These are phyloP conservation scores for Pocota personata DNA, from an alignment of 2,888 invertebrate species.

Conservation along the genomic window DNA sequence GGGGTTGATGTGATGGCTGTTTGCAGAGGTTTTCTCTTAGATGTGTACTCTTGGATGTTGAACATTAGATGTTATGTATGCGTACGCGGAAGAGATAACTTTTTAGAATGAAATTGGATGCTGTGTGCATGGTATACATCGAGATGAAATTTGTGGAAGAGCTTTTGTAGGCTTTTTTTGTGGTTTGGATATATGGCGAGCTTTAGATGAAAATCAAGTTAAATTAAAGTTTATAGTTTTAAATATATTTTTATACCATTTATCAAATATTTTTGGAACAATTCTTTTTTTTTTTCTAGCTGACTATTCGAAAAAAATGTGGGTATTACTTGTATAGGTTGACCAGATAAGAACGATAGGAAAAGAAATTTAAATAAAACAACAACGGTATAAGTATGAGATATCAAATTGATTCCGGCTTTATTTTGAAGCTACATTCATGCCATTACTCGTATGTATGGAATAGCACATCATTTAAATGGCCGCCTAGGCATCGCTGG, in stretches of 20 bases:
- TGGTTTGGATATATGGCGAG: slow-evolving; percentile 19
- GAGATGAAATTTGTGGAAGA: not conserved
- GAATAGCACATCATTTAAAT: no score
- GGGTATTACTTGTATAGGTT: no score
- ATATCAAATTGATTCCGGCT: no score
- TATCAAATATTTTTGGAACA: not conserved
- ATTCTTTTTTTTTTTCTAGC: not conserved
- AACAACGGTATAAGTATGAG: no score
- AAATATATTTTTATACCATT: not conserved
- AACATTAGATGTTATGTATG: not conserved
- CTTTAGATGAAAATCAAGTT: not conserved
- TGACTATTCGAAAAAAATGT: no score
- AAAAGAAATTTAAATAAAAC: no score
- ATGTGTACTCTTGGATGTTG: slow-evolving; percentile 10
- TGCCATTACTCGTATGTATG: no score
- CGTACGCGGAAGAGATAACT: slow-evolving; percentile 5
- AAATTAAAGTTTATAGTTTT: not conserved
- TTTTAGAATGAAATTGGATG: slow-evolving; percentile 2
- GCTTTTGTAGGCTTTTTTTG: not conserved
- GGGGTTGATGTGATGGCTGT: slow-evolving; percentile 2
- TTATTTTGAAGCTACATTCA: no score
- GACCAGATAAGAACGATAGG: no score
- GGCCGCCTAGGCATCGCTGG: no score
- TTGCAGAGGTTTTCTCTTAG: slow-evolving; percentile 30
- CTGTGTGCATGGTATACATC: slow-evolving; percentile 27